phyloP scores from a whole-genome alignment of 2,797 vertebrate species.

The Onychomys torridus region DNA sequence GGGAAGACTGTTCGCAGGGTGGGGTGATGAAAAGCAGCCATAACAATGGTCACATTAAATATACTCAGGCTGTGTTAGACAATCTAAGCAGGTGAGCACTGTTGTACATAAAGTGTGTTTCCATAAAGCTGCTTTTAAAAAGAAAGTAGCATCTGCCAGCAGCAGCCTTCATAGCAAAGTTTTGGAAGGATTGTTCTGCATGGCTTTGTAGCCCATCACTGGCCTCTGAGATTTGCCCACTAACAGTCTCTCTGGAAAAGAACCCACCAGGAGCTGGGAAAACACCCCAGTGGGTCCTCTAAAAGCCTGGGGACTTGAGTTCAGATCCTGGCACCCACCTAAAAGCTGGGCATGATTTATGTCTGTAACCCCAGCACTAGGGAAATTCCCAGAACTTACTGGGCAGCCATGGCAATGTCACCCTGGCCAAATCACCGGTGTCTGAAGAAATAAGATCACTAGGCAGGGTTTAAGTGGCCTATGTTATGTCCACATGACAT shows the following conservation, averaged over 20 bases:
- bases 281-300: not conserved
- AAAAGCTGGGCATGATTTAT: not conserved
- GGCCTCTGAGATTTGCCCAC: not conserved
- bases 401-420: not conserved
- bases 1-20: not conserved
- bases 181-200: not conserved
- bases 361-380: not conserved
- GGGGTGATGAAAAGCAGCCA: not conserved
- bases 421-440: not conserved
- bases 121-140: not conserved
- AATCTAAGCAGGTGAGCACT: not conserved
- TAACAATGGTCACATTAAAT: not conserved
- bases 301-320: not conserved
- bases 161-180: not conserved
- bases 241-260: not conserved
- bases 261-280: not conserved
- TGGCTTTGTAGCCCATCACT: not conserved
- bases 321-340: not conserved
- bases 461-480: not conserved
- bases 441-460: not conserved
- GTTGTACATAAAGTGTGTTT: not conserved
- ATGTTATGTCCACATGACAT: no score
- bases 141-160: not conserved
- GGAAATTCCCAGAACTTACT: not conserved
- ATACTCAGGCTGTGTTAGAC: no score